phyloP scores from a whole-genome alignment of 2,888 invertebrate genomes.

The Pocota personata region DNA sequence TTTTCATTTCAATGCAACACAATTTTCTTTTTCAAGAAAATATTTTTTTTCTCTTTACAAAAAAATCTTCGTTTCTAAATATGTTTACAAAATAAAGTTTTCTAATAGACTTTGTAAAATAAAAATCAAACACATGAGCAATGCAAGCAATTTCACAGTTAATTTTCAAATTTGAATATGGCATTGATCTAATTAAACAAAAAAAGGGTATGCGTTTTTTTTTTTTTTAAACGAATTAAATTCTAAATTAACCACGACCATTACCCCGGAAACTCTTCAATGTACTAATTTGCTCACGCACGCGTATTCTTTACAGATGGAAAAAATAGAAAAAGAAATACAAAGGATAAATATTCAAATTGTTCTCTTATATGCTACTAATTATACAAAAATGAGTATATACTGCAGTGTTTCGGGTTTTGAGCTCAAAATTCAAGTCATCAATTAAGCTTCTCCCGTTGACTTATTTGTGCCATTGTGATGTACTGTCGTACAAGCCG shows the following conservation, averaged over 20 bases:
- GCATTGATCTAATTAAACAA: constrained; percentile 54
- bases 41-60: background rate
- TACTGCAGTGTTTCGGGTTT: constrained; percentile 48
- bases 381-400: constrained; percentile 65
- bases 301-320: background rate
- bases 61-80: background rate
- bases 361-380: constrained; percentile 43
- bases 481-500: constrained; percentile 98
- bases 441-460: constrained; percentile 79
- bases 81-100: background rate
- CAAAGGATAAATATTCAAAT: constrained; percentile 30
- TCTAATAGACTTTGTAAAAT: background rate
- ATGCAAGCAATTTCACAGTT: constrained; percentile 22
- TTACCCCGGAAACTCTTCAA: constrained; percentile 21
- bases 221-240: constrained; percentile 21
- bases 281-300: constrained; percentile 34
- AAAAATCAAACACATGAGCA: constrained; percentile 33
- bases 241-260: constrained; percentile 52
- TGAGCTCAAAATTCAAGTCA: constrained; percentile 24
- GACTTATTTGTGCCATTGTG: constrained; percentile 89
- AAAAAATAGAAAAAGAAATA: background rate
- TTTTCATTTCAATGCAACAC: background rate
- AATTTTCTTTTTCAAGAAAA: constrained; percentile 2
- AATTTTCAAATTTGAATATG: constrained; percentile 64
- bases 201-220: constrained; percentile 6